These are phyloP conservation scores for Drosophila nigromelanica DNA, from an alignment of 1,140 invertebrate species.

Conservation along the genomic window DNA sequence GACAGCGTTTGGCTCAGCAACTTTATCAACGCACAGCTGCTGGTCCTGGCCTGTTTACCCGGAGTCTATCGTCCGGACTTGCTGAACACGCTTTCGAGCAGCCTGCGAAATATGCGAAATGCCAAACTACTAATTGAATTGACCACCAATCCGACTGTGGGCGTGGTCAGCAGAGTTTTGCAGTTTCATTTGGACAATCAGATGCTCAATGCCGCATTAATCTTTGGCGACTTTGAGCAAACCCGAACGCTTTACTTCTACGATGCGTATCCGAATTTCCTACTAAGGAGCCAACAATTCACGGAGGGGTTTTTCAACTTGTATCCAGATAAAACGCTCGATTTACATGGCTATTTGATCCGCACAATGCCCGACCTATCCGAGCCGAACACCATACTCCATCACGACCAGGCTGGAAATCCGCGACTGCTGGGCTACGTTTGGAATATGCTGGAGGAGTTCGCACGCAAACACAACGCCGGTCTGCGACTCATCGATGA, in stretches of 20 bases:
- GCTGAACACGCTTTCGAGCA: slow-evolving; percentile 11
- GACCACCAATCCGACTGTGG: slow-evolving; percentile 4
- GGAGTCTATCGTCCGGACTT: slow-evolving; percentile 36
- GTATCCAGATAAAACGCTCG: slow-evolving; percentile 49
- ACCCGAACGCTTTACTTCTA: slow-evolving; percentile 31
- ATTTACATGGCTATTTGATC: slow-evolving; percentile 26
- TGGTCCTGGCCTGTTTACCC: slow-evolving; percentile 50
- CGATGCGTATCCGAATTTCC: slow-evolving; percentile 38
- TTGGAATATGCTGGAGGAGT: slow-evolving; percentile 53
- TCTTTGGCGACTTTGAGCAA: slow-evolving; percentile 28
- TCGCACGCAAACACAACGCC: slow-evolving; percentile 46
- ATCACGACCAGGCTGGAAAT: slow-evolving; percentile 32
- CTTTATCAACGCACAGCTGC: slow-evolving; percentile 22
- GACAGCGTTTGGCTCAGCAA: neutral
- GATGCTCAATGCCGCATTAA: slow-evolving; percentile 44
- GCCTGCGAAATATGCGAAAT: slow-evolving; percentile 39
- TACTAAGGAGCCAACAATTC: slow-evolving; percentile 18
- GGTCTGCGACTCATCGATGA: slow-evolving; percentile 23
- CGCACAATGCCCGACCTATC: slow-evolving; percentile 61
- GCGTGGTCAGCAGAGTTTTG: slow-evolving; percentile 16
- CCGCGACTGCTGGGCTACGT: slow-evolving; percentile 51
- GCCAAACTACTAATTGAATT: slow-evolving; percentile 53
- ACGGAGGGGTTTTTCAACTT: neutral
- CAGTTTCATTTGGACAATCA: slow-evolving; percentile 30
- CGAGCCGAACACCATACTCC: slow-evolving; percentile 62